These are phyloP conservation scores for Bibio marci DNA, from an alignment of 2,888 invertebrate genomes.

Conservation along the genomic window DNA sequence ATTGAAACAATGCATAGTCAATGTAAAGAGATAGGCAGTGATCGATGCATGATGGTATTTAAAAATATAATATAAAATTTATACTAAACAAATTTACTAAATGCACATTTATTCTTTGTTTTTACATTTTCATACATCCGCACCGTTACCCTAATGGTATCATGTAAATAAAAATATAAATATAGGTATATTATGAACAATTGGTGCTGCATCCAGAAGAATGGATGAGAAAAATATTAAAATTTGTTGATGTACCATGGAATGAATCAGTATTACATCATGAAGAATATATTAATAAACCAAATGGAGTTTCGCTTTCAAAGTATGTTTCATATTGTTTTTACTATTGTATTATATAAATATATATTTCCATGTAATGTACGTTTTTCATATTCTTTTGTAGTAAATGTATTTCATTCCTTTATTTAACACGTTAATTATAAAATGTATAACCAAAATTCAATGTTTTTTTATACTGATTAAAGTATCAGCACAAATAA, in stretches of 20 bases:
- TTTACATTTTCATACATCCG: neutral
- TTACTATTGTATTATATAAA: no score
- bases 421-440: no score
- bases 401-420: no score
- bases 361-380: no score
- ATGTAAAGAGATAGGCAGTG: conserved; percentile 63
- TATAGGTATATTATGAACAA: conserved; percentile 87
- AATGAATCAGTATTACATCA: conserved; percentile 92
- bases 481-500: no score
- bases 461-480: no score
- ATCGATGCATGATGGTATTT: conserved; percentile 54
- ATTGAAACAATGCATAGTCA: conserved; percentile 89
- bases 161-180: conserved; percentile 7
- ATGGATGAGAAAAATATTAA: conserved; percentile 74
- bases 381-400: no score
- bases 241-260: conserved; percentile 87
- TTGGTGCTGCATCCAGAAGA: conserved; percentile 83
- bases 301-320: conserved; percentile 84
- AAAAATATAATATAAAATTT: conserved; percentile 1
- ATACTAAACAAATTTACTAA: neutral
- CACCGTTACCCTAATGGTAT: neutral
- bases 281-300: conserved; percentile 91
- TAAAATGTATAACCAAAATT: no score
- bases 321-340: conserved; percentile 70
- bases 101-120: no score